Evolutionary conservation across 2,113 vertebrate species (phyloP), one percentile per base, ranked within the genome.

Genomic region (Terrapene triunguis): DNA sequence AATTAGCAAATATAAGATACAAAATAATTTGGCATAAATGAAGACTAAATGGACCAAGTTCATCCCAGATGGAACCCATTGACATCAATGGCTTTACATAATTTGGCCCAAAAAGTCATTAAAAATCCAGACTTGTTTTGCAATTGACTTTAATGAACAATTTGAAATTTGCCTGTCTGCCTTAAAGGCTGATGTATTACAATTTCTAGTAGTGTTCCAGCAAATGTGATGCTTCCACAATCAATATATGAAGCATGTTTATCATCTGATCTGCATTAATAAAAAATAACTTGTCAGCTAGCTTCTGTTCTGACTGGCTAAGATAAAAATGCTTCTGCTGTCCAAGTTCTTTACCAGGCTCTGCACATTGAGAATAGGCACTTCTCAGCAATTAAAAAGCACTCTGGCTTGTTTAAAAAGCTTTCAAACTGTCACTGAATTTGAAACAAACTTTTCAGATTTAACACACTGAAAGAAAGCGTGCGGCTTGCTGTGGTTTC

Each of bases 371-470:
- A 80, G 38, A 1, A 9, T 53, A 76, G 78, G 69, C 82, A 80
- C 22, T 78, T 92, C 51, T 72, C 0, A 80, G 0, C 72, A 79
- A 80, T 78, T 74, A 10, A 78, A 78, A 81, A 94, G 69, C 24
- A 74, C 21, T 8, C 83, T 57, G 32, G 38, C 85, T 62, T 74
- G 55, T 59, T 25, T 29, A 53, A 81, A 90, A 42, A 84, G 6
- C 89, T 97, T 94, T 90, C 22, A 35, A 82, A 92, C 47, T 88
- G 65, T 82, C 50, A n/a, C 35, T 83, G 57, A 59, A 62, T 85
- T 94, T 89, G n/a, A 89, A 80, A 35, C 51, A 59, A 4, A 79
- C 3, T 32, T 62, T n/a, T 51, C 17, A 50, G 13, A 53, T 4
- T 29, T 65, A 82, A 50, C 17, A 85, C 42, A 13, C 84, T 32